Evolutionary conservation across 2,888 invertebrate species (phyloP).

Genomic region (Vesta saturnalis): DNA sequence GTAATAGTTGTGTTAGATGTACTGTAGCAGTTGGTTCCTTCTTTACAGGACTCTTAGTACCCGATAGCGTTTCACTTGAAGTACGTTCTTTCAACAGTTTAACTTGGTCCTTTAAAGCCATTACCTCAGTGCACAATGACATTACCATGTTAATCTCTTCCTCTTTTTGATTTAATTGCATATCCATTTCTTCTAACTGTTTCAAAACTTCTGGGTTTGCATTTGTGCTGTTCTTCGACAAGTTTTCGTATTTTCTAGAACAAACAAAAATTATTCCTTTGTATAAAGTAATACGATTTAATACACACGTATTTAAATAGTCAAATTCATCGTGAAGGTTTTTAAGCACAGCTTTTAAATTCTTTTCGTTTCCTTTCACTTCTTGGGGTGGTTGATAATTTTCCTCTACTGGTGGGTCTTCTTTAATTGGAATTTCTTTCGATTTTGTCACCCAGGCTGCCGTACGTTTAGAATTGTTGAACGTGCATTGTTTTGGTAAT

Average conservation of each 20-base stretch:
- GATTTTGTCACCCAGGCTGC: not conserved
- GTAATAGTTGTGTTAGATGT: conserved; percentile 58
- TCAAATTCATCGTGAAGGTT: conserved; percentile 61
- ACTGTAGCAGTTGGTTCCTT: conserved; percentile 56
- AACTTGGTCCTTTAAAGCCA: conserved; percentile 59
- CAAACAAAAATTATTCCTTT: no score
- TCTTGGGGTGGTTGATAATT: no score
- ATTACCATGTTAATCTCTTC: conserved; percentile 62
- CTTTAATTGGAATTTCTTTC: not conserved
- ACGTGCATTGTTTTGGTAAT: not conserved
- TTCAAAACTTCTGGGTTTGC: conserved; percentile 41
- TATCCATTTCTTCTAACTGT: conserved; percentile 57
- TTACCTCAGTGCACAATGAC: conserved; percentile 60
- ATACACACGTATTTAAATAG: conserved; percentile 55
- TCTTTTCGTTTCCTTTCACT: conserved; percentile 55
- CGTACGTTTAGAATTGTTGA: not conserved
- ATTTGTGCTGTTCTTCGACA: conserved; percentile 46
- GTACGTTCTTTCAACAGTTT: conserved; percentile 52
- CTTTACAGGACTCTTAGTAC: conserved; percentile 44
- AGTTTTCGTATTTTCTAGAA: conserved; percentile 54
- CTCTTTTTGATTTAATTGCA: conserved; percentile 57
- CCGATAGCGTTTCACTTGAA: conserved; percentile 49
- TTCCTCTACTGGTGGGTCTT: not conserved
- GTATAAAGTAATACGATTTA: no score
- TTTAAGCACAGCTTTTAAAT: conserved; percentile 56